Percentiles rank a stretch among this genome's conserved stretches.
Evolutionary conservation across 2,888 invertebrate species (phyloP).

Genomic region (Pollenia labialis): DNA sequence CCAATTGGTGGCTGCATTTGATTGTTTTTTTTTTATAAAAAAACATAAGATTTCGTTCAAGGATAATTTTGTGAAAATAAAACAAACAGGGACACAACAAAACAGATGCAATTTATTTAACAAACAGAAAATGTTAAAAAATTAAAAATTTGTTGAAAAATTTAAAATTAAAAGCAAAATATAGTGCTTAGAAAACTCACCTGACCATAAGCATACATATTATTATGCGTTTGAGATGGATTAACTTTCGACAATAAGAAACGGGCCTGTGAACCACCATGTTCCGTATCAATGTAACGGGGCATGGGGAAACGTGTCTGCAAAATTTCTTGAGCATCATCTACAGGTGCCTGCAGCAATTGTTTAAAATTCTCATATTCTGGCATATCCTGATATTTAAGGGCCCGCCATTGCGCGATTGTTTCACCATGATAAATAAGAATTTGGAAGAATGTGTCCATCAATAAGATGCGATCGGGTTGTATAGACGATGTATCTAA

Average conservation of each 20-base stretch:
- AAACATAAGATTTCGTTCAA: slow-evolving; percentile 53
- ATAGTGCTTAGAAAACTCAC: slow-evolving; percentile 77
- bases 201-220: slow-evolving; percentile 98
- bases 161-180: slow-evolving; percentile 39
- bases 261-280: slow-evolving; percentile 99
- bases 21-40: slow-evolving; percentile 59
- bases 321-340: slow-evolving; percentile 98
- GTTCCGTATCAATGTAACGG: slow-evolving; percentile 99
- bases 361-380: slow-evolving; percentile 99
- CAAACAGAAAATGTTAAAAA: slow-evolving; percentile 71
- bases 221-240: slow-evolving; percentile 99
- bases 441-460: slow-evolving; percentile 99
- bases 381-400: slow-evolving; percentile 97
- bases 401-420: slow-evolving; percentile 98
- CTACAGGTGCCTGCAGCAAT: slow-evolving; percentile 95
- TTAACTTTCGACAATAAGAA: slow-evolving; percentile 99
- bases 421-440: slow-evolving; percentile 99
- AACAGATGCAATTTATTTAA: slow-evolving; percentile 69
- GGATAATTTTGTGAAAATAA: slow-evolving; percentile 45
- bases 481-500: slow-evolving; percentile 99
- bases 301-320: slow-evolving; percentile 99
- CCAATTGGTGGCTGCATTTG: slow-evolving; percentile 82
- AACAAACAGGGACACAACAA: slow-evolving; percentile 56
- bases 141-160: slow-evolving; percentile 67
- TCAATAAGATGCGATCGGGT: slow-evolving; percentile 97